Evolutionary conservation across 1,140 invertebrate genomes (phyloP), one percentile per base, ranked within the genome.

Genomic region (Mamestra configurata): DNA sequence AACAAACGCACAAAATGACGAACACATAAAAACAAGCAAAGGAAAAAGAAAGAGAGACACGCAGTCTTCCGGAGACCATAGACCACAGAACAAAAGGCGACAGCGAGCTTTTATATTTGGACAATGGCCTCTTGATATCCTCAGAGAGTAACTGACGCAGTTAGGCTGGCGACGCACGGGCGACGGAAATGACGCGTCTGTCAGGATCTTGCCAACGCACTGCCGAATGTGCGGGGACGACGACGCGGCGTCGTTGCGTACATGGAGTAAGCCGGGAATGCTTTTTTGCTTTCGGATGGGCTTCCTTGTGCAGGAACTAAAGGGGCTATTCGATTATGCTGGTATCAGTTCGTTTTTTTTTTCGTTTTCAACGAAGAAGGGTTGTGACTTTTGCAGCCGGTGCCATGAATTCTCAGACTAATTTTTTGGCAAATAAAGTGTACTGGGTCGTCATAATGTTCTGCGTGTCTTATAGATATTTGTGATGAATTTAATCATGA

Each of bases 101-200:
- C 77, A 75, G 75, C 24, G 18, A 11, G 77, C 77, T 77, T 79
- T 82, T 82, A 79, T 77, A 79, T 82, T 81, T 79, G 61, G 77
- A 82, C 80, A 82, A 82, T 61, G 73, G 79, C 71, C 80, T 68
- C 72, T 75, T 79, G 80, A 79, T 82, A 78, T 82, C 80, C 77
- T 82, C 59, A 71, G 71, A 78, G 77, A 73, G 73, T 66, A 75
- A 61, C 80, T 81, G 80, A 82, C 77, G 77, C 22, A 64, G 61
- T 64, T 75, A 61, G 77, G 70, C 49, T 57, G 68, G 51, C 49
- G 43, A 35, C 35, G 71, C 75, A 70, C 77, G n/a, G 20, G 40
- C 70, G 57, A 70, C 53, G 80, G 80, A 82, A 82, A 82, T 82
- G 71, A 79, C 64, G 80, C 77, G 80, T 79, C 80, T 35, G 72